Evolutionary conservation across 2,113 vertebrate genomes (phyloP).

Genomic region (Corynorhinus townsendii): DNA sequence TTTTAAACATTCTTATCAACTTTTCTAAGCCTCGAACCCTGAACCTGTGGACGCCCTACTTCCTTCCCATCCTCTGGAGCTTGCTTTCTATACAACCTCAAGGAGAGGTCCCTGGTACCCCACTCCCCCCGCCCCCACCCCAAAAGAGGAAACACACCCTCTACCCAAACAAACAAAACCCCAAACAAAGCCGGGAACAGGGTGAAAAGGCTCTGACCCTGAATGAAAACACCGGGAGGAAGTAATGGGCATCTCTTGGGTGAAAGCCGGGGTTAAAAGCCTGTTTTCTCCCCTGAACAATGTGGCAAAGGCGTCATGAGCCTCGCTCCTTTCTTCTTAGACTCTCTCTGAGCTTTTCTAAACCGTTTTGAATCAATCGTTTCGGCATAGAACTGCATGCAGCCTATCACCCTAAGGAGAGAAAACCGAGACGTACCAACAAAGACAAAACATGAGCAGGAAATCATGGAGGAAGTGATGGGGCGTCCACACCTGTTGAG

Average conservation of each 20-base stretch:
- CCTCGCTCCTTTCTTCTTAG: not conserved
- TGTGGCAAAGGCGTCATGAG: not conserved
- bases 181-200: not conserved
- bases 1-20: slow-evolving; percentile 78
- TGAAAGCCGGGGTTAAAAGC: not conserved
- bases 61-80: slow-evolving; percentile 25
- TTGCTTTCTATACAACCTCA: slow-evolving; percentile 34
- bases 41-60: slow-evolving; percentile 56
- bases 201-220: not conserved
- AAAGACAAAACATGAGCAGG: not conserved
- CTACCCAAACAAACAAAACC: not conserved
- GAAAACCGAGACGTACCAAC: not conserved
- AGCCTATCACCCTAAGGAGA: not conserved
- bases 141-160: not conserved
- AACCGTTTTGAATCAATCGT: not conserved
- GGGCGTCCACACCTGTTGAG: fast-evolving
- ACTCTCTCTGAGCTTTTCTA: not conserved
- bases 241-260: not conserved
- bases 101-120: not conserved
- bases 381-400: not conserved
- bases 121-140: too few relatives aligned
- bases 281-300: not conserved
- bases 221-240: not conserved
- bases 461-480: fast-evolving
- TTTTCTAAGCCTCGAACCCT: slow-evolving; percentile 68